Base-by-base conservation (phyloP, 2,888 invertebrate species). In the Baronia brevicornis region DNA sequence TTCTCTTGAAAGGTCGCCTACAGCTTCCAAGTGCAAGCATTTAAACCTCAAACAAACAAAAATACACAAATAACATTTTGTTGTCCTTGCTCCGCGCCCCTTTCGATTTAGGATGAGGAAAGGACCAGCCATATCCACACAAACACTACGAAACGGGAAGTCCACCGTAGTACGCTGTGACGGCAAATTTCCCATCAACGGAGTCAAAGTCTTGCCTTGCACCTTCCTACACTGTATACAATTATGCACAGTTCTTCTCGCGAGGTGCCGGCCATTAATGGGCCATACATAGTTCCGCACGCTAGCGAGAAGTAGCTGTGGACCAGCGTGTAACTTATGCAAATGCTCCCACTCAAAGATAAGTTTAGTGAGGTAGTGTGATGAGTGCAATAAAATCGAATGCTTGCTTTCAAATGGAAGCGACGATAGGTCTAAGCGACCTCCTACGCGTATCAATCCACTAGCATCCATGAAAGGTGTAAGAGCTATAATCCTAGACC, bases 241-340 rank as follows among this genome's bases (percentile, higher is more conserved):
- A 6, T 20, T 12, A 8, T 23, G 28, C 7, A 28, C 36, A 1
- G 18, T 12, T 4, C 7, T n/a, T 10, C 28, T 41, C 0, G 42
- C 44, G 18, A 45, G 27, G 4, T 35, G 38, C 1, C 43, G 35
- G 10, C 51, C 53, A 3, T 44, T 32, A 8, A 51, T 39, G 3
- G 49, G 50, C 51, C 52, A 53, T 14, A 42, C 44, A 0, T 9
- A 6, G 10, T 51, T 43, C 2, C 44, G 33, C 11, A 51, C 38
- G 1, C 35, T 27, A 0, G 39, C 32, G 3, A 53, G 20, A 7
- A 13, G 7, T 25, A 25, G 12, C 8, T 25, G 25, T 7, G 25
- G 7, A 6, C 14, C 14, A 14, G 25, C 25, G 8, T 14, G 4
- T 8, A 25, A 4, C 5, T 14, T 13, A 4, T 8, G 14, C 4